A percentile compares a stretch with the other conserved stretches of the same genome.
Conservation (phyloP, 2,113 vertebrate genomes). For the Cygnus atratus region DNA sequence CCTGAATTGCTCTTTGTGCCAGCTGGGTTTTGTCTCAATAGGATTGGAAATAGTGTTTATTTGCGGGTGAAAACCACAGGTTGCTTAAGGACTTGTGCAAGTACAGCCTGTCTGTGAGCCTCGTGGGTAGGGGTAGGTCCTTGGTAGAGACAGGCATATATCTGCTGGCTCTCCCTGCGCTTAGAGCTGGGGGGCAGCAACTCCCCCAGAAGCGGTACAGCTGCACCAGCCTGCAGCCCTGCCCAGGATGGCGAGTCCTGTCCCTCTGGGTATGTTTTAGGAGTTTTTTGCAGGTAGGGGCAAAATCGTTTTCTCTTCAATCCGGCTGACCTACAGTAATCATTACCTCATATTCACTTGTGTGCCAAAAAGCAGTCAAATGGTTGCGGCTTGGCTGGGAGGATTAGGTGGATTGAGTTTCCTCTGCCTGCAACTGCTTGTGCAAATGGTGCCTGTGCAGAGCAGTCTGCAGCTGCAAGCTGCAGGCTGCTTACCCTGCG, state of each 20-base stretch:
- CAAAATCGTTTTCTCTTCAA: not conserved
- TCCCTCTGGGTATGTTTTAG: not conserved
- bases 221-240: not conserved
- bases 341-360: not conserved
- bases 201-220: not conserved
- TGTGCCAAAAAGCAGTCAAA: not conserved
- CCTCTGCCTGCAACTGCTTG: not conserved
- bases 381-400: not conserved
- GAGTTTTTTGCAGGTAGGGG: not conserved
- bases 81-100: not conserved
- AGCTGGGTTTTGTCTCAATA: not conserved
- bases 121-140: fast-evolving
- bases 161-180: fast-evolving
- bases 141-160: fast-evolving
- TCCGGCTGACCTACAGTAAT: not conserved
- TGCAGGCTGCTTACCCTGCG: not conserved
- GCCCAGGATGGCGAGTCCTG: not conserved
- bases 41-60: not conserved
- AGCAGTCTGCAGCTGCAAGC: not conserved
- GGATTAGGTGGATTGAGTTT: not conserved
- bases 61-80: not conserved
- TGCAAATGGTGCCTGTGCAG: not conserved
- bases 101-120: not conserved
- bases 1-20: not conserved
- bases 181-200: not conserved